Evolutionary conservation across 2,888 invertebrate species (phyloP).

Genomic region (Drosophila setosimentum): DNA sequence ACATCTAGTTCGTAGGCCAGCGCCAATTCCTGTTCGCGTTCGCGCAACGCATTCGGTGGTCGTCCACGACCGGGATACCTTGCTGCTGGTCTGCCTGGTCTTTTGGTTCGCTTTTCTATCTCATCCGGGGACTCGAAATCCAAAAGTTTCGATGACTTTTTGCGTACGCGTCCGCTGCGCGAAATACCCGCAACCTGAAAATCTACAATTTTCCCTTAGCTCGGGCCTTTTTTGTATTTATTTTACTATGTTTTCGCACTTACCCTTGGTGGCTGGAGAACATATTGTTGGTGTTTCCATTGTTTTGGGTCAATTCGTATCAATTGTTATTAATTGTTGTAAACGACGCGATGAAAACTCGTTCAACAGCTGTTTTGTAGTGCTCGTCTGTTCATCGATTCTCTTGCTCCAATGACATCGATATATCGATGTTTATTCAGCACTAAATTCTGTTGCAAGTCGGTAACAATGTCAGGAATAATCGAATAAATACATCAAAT

Average conservation of each 20-base stretch:
- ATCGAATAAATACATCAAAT: background rate
- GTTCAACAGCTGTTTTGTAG: conserved; percentile 43
- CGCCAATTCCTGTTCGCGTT: conserved; percentile 46
- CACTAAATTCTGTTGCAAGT: background rate
- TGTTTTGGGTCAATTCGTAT: conserved; percentile 40
- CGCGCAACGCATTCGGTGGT: conserved; percentile 61
- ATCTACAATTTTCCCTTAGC: conserved; percentile 85
- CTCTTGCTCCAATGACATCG: background rate
- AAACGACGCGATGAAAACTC: conserved; percentile 52
- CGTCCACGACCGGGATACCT: conserved; percentile 64
- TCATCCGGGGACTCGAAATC: conserved; percentile 97
- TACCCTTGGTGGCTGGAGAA: conserved; percentile 38
- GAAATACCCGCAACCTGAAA: conserved; percentile 94
- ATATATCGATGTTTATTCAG: background rate
- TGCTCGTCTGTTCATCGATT: background rate
- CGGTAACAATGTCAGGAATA: background rate
- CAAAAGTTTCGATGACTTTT: conserved; percentile 97
- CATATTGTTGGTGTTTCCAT: conserved; percentile 44
- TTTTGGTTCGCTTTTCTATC: conserved; percentile 86
- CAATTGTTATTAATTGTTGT: conserved; percentile 45
- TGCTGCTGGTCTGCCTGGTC: conserved; percentile 50
- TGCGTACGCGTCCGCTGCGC: conserved; percentile 94
- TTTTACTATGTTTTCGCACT: background rate
- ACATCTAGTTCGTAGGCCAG: conserved; percentile 41
- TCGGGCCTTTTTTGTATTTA: background rate